These are phyloP conservation scores for Mechanitis mazaeus DNA, from an alignment of 2,888 invertebrate genomes.

Conservation along the genomic window DNA sequence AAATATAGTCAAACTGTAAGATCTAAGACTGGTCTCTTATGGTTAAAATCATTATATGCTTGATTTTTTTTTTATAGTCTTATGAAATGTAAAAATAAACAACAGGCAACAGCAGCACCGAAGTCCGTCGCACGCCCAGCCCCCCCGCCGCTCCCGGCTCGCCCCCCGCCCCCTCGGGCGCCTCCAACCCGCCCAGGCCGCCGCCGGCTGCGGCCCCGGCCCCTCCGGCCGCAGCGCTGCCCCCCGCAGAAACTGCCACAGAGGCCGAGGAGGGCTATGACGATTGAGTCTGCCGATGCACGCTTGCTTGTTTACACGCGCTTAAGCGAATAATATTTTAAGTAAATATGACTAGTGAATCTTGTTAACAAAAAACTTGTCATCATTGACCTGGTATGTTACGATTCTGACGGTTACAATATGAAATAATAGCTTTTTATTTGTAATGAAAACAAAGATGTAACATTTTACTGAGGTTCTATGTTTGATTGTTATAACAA, in stretches of 20 bases:
- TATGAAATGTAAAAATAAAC: too few relatives aligned
- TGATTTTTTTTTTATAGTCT: too few relatives aligned
- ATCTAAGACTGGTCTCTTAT: too few relatives aligned
- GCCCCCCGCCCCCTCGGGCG: constrained; percentile 16
- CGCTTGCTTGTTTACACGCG: constrained; percentile 5
- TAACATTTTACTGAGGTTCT: too few relatives aligned
- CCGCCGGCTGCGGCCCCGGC: constrained; percentile 8
- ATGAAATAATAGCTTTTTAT: too few relatives aligned
- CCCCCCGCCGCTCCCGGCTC: constrained; percentile 4
- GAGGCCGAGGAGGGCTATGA: constrained; percentile 66
- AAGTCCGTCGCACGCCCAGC: constrained; percentile 8
- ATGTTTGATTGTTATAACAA: too few relatives aligned
- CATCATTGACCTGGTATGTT: too few relatives aligned
- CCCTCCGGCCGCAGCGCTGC: constrained; percentile 31
- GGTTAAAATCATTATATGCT: too few relatives aligned
- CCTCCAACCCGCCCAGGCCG: constrained; percentile 10
- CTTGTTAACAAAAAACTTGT: too few relatives aligned
- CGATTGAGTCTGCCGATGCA: constrained; percentile 24
- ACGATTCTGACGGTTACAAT: too few relatives aligned
- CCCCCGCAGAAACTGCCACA: constrained; percentile 69
- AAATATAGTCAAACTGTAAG: too few relatives aligned
- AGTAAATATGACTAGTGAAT: background rate
- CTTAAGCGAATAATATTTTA: background rate
- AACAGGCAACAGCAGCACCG: background rate
- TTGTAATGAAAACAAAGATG: too few relatives aligned